Evolutionary conservation across 2,113 vertebrate species (phyloP).

Genomic region (Anarrhichthys ocellatus): DNA sequence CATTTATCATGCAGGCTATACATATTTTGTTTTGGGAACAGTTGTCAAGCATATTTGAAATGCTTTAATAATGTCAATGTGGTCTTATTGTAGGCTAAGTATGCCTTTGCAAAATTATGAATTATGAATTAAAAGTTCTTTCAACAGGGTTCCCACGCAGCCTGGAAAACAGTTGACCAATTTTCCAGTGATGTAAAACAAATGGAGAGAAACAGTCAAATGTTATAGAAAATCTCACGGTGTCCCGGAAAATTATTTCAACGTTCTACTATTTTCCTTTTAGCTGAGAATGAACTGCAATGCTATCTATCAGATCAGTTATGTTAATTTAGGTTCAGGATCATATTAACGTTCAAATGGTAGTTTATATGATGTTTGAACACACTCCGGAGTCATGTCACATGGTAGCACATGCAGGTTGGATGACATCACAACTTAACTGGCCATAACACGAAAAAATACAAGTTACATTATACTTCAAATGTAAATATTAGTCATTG

Average conservation of each 20-base stretch:
- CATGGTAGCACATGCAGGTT: too few relatives aligned
- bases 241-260: not conserved
- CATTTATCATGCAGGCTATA: not conserved
- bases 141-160: not conserved
- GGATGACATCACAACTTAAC: too few relatives aligned
- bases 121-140: not conserved
- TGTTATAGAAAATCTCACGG: not conserved
- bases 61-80: not conserved
- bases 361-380: too few relatives aligned
- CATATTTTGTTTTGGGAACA: not conserved
- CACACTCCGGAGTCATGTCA: too few relatives aligned
- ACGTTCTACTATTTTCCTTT: not conserved
- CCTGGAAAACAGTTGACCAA: not conserved
- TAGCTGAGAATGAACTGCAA: not conserved
- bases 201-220: not conserved
- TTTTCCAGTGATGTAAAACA: not conserved
- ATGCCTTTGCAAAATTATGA: not conserved
- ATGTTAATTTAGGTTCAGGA: too few relatives aligned
- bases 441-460: too few relatives aligned
- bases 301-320: too few relatives aligned
- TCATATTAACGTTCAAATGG: too few relatives aligned
- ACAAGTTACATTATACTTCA: too few relatives aligned
- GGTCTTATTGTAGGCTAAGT: not conserved
- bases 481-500: not conserved
- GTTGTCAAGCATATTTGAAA: conserved; percentile 2